Conservation (phyloP, 2,113 vertebrate genomes). For the Seriola aureovittata region DNA sequence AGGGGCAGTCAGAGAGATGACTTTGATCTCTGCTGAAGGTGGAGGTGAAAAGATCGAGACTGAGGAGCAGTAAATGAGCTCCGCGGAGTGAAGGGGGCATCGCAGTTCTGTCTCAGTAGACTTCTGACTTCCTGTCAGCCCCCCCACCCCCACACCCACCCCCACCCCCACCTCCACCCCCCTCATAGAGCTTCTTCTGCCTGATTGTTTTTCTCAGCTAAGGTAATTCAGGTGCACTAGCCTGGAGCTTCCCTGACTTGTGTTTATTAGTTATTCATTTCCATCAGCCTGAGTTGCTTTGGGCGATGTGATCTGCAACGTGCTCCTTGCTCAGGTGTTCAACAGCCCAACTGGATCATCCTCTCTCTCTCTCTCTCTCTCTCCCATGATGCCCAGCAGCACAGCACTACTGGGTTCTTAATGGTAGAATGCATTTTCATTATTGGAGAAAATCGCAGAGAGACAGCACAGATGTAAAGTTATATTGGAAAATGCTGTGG, state of each 20-base stretch:
- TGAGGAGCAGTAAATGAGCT: slow-evolving; percentile 66
- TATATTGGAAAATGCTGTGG: background rate
- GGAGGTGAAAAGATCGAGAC: slow-evolving; percentile 60
- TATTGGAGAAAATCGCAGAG: slow-evolving; percentile 3
- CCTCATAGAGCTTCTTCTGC: slow-evolving; percentile 20
- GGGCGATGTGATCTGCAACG: slow-evolving; percentile 65
- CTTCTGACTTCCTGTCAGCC: slow-evolving; percentile 64
- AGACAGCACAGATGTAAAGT: background rate
- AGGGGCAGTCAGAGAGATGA: slow-evolving; percentile 42
- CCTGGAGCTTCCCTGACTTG: slow-evolving; percentile 72
- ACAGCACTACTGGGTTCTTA: slow-evolving; percentile 8
- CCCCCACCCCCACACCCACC: too few relatives aligned
- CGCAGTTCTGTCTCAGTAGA: slow-evolving; percentile 68
- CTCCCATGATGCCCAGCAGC: slow-evolving; percentile 53
- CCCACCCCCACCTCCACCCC: too few relatives aligned
- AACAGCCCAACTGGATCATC: slow-evolving; percentile 53
- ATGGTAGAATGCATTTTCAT: slow-evolving; percentile 39
- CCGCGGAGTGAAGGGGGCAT: slow-evolving; percentile 51
- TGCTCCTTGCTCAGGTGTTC: slow-evolving; percentile 68
- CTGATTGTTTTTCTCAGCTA: slow-evolving; percentile 74
- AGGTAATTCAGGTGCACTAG: slow-evolving; percentile 77
- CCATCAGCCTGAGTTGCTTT: slow-evolving; percentile 67
- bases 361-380: slow-evolving; percentile 15
- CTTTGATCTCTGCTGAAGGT: slow-evolving; percentile 70
- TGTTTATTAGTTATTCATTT: slow-evolving; percentile 83